These are phyloP conservation scores for Athetis lepigone DNA, from an alignment of 2,888 invertebrate species.

Conservation along the genomic window DNA sequence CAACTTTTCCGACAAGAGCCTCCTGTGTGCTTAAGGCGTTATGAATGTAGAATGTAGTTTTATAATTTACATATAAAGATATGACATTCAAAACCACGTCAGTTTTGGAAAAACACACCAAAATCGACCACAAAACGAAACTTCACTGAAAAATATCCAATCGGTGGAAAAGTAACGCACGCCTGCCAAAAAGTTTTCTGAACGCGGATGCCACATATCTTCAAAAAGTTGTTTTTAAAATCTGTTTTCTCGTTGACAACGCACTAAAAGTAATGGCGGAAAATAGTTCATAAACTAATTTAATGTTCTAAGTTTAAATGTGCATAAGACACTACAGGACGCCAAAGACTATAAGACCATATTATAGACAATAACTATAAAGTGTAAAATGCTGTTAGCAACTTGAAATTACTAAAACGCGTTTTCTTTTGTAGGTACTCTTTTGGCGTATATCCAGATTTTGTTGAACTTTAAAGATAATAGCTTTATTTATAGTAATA, in stretches of 20 bases:
- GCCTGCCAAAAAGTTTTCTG: slow-evolving; percentile 10
- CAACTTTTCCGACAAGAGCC: too few species aligned
- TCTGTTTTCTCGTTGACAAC: slow-evolving; percentile 40
- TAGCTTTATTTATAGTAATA: neutral
- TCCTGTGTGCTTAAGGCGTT: too few species aligned
- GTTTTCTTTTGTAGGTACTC: slow-evolving; percentile 1
- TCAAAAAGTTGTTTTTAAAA: slow-evolving; percentile 38
- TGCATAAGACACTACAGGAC: slow-evolving; percentile 4
- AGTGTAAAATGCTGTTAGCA: slow-evolving; percentile 30
- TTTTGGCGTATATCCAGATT: slow-evolving; percentile 40
- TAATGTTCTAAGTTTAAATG: neutral
- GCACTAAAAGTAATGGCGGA: slow-evolving; percentile 30
- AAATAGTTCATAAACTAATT: slow-evolving; percentile 27
- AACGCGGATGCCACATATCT: slow-evolving; percentile 2
- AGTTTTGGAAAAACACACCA: too few species aligned
- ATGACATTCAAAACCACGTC: too few species aligned
- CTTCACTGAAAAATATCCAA: neutral
- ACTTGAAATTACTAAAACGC: slow-evolving; percentile 21
- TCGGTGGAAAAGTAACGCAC: neutral
- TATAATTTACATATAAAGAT: too few species aligned
- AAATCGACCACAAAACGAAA: neutral
- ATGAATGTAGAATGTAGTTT: too few species aligned
- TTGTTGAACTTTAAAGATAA: neutral
- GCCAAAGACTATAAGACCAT: neutral
- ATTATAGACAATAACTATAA: slow-evolving; percentile 6